Percentiles rank a stretch among this genome's conserved stretches.
phyloP scores from a whole-genome alignment of 2,797 vertebrate species.

The Geotrypetes seraphini region DNA sequence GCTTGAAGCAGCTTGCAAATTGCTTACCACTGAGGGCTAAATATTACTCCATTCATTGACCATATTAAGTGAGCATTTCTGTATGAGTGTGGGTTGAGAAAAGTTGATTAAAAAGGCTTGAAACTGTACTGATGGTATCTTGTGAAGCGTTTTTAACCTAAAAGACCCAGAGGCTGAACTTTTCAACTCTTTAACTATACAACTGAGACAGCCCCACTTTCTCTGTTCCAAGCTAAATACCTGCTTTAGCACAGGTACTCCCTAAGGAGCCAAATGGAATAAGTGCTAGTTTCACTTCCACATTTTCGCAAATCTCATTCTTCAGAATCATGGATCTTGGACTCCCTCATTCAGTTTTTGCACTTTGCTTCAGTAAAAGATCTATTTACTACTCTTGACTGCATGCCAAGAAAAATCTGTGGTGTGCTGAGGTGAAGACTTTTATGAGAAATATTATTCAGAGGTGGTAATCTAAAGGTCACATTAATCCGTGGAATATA shows the following conservation, averaged over 20 bases:
- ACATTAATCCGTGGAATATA: conserved; percentile 6
- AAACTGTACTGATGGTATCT: too few relatives aligned
- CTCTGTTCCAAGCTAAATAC: not conserved
- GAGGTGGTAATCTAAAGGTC: not conserved
- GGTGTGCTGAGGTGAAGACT: conserved; percentile 18
- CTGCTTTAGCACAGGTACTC: not conserved
- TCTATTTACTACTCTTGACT: conserved; percentile 26
- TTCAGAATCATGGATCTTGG: not conserved
- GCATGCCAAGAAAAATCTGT: conserved; percentile 14
- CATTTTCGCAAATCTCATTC: not conserved
- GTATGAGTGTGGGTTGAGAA: not conserved
- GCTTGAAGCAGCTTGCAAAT: too few relatives aligned
- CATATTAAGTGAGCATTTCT: fast-evolving
- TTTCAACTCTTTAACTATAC: not conserved
- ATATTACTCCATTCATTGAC: too few relatives aligned
- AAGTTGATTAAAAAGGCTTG: too few relatives aligned
- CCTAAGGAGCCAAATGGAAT: not conserved
- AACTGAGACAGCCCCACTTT: fast-evolving
- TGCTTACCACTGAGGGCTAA: too few relatives aligned
- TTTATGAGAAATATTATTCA: conserved; percentile 17
- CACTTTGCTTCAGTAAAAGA: conserved; percentile 7
- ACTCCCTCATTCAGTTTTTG: not conserved
- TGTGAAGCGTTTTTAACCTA: too few relatives aligned
- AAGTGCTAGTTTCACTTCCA: not conserved
- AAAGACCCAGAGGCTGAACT: fast-evolving